Conservation (phyloP, 2,888 invertebrate species). For the Nematopogon swammerdamellus region DNA sequence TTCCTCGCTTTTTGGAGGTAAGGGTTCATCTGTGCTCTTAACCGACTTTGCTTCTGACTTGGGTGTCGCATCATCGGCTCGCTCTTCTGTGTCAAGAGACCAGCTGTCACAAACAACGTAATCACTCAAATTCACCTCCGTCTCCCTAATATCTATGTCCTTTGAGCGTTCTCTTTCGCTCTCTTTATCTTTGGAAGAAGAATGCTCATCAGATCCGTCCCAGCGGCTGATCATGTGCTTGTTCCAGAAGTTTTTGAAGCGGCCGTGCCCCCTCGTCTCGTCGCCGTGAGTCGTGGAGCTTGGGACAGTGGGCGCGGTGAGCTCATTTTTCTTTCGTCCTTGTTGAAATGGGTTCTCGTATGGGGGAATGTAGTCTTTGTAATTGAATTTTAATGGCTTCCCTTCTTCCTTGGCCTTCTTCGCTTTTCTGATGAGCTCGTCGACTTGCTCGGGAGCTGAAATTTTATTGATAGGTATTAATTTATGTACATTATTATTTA, state of each 20-base stretch:
- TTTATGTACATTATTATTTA: no score
- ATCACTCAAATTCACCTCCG: constrained; percentile 37
- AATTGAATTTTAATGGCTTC: constrained; percentile 40
- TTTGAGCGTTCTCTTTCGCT: constrained; percentile 13
- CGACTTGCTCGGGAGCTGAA: constrained; percentile 38
- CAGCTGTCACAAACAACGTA: constrained; percentile 48
- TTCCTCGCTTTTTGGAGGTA: no score
- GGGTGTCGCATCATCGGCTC: constrained; percentile 25
- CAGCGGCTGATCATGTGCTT: no score
- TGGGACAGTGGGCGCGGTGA: background rate
- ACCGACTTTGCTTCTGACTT: constrained; percentile 19
- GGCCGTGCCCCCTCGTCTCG: no score
- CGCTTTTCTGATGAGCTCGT: constrained; percentile 41
- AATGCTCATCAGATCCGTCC: background rate
- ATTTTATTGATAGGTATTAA: no score
- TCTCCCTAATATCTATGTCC: constrained; percentile 21
- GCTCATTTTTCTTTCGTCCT: constrained; percentile 13
- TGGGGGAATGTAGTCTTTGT: constrained; percentile 37
- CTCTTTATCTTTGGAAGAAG: no score
- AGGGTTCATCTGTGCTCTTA: constrained; percentile 13
- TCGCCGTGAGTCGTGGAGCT: background rate
- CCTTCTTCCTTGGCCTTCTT: constrained; percentile 42
- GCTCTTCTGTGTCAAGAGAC: constrained; percentile 45
- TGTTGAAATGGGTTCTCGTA: constrained; percentile 45
- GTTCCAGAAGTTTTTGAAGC: background rate